Percentiles rank a stretch among this genome's conserved stretches.
Conservation (phyloP, 2,888 invertebrate species). For the Eupeodes luniger region DNA sequence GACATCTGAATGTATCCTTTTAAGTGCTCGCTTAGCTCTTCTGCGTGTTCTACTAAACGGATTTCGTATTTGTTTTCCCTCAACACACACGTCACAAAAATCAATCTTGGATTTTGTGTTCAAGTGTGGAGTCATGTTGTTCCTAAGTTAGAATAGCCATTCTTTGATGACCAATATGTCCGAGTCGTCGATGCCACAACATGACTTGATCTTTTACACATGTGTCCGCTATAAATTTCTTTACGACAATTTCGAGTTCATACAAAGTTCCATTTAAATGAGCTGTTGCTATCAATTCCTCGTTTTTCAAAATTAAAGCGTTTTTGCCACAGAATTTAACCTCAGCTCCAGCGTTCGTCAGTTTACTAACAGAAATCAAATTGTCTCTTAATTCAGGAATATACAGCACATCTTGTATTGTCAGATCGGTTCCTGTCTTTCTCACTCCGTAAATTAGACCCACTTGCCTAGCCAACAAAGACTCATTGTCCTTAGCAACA, state of each 20-base stretch:
- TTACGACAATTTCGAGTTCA: neutral
- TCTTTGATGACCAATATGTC: no score
- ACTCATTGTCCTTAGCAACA: neutral
- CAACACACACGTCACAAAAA: conserved; percentile 9
- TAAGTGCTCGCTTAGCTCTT: no score
- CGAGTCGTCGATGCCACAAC: no score
- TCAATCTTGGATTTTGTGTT: neutral
- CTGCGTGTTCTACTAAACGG: no score
- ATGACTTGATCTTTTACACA: no score
- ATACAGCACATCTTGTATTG: neutral
- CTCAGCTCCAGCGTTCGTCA: neutral
- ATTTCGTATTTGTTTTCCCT: conserved; percentile 26
- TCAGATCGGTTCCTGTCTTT: neutral
- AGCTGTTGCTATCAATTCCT: neutral
- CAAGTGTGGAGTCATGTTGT: neutral
- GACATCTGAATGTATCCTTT: neutral
- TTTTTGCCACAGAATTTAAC: neutral
- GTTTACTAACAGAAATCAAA: no score
- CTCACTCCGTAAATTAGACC: neutral
- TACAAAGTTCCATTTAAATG: neutral
- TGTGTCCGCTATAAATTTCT: neutral
- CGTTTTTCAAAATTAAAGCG: neutral
- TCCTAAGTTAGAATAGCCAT: neutral
- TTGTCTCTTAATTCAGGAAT: neutral
- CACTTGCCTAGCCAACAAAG: neutral